Conservation (phyloP, 2,888 invertebrate genomes). For the Xiphydria camelus region DNA sequence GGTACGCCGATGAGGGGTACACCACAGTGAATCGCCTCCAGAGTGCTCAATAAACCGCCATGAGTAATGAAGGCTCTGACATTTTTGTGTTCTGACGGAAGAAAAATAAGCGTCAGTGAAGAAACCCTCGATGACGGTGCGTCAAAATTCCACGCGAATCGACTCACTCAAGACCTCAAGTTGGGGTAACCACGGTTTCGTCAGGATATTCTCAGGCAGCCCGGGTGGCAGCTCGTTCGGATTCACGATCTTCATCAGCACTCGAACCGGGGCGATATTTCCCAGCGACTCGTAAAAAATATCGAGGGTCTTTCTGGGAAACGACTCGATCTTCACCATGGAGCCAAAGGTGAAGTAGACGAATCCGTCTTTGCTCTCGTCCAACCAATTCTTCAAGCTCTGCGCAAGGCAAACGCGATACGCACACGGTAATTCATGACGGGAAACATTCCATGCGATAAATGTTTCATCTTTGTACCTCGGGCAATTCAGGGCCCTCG, state of each 20-base stretch:
- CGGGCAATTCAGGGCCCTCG: slow-evolving; percentile 28
- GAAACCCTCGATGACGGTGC: no score
- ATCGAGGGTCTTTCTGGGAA: slow-evolving; percentile 27
- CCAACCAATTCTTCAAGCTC: slow-evolving; percentile 40
- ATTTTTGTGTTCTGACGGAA: slow-evolving; percentile 43
- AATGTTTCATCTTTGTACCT: no score
- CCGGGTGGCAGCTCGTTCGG: slow-evolving; percentile 28
- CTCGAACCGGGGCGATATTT: slow-evolving; percentile 36
- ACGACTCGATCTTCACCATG: slow-evolving; percentile 34
- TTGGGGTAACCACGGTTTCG: slow-evolving; percentile 39
- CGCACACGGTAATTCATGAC: no score
- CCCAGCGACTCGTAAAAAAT: slow-evolving; percentile 31
- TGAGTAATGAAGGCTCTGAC: slow-evolving; percentile 46
- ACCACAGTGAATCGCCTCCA: slow-evolving; percentile 34
- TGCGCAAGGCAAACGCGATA: slow-evolving; percentile 10
- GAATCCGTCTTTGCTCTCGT: slow-evolving; percentile 36
- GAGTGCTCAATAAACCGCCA: slow-evolving; percentile 35
- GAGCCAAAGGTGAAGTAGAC: slow-evolving; percentile 45
- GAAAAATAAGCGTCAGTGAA: no score
- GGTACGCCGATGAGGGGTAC: slow-evolving; percentile 40
- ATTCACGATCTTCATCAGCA: slow-evolving; percentile 35
- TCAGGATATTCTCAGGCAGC: slow-evolving; percentile 34
- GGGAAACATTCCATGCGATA: no score
- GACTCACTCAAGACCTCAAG: slow-evolving; percentile 22
- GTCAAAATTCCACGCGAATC: background rate